Conservation (phyloP, 1,140 invertebrate species). For the Campoletis sonorensis region DNA sequence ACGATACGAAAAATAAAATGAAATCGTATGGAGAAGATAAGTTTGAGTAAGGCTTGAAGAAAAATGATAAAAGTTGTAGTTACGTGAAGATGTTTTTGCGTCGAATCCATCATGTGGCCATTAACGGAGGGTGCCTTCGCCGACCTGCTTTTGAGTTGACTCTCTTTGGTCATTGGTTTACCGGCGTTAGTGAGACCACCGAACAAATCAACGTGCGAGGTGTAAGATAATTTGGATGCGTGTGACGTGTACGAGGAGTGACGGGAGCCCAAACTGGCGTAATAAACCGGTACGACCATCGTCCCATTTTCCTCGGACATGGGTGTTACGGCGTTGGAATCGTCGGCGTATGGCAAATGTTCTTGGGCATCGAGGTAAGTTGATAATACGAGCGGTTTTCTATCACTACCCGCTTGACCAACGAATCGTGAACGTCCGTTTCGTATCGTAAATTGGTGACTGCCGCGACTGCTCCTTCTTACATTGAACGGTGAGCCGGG, state of each 20-base stretch:
- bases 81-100: conserved; percentile 85
- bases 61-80: conserved; percentile 64
- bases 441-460: conserved; percentile 93
- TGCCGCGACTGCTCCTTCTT: conserved; percentile 90
- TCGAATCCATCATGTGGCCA: conserved; percentile 80
- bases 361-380: conserved; percentile 97
- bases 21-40: too few species aligned
- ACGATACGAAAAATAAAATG: too few species aligned
- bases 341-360: conserved; percentile 97
- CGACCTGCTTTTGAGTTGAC: conserved; percentile 85
- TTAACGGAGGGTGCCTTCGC: conserved; percentile 81
- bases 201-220: conserved; percentile 92
- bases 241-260: conserved; percentile 97
- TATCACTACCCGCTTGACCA: conserved; percentile 85
- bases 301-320: conserved; percentile 98
- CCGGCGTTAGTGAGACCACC: conserved; percentile 82
- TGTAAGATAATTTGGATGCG: conserved; percentile 93
- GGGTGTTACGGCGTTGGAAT: conserved; percentile 97
- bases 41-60: background rate
- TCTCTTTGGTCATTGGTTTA: conserved; percentile 89
- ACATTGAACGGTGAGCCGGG: conserved; percentile 97
- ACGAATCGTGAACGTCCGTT: conserved; percentile 84
- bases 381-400: conserved; percentile 94
- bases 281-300: conserved; percentile 93
- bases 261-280: conserved; percentile 89